Evolutionary conservation across 1,140 invertebrate species (phyloP).

Genomic region (Drosophila orena): DNA sequence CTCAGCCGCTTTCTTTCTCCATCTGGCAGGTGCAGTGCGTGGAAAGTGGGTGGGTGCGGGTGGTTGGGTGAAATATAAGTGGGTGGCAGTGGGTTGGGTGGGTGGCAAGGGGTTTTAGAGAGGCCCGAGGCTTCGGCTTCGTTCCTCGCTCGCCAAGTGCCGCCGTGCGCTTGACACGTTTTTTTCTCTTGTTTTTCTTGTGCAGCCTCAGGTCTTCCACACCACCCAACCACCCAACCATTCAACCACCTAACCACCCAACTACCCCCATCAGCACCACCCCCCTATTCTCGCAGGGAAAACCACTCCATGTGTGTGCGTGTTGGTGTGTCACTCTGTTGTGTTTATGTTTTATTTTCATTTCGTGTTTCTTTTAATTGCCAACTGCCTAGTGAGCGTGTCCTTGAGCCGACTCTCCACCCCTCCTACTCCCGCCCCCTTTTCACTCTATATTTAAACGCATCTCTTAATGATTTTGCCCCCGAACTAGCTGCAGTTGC

Average conservation of each 20-base stretch:
- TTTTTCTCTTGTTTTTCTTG: constrained; percentile 15
- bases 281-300: constrained; percentile 1
- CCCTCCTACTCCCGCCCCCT: neutral
- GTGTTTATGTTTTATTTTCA: constrained; percentile 57
- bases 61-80: neutral
- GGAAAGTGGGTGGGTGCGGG: neutral
- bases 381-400: constrained; percentile 39
- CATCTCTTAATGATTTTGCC: constrained; percentile 44
- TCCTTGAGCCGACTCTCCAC: constrained; percentile 33
- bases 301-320: constrained; percentile 35
- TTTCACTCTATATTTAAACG: constrained; percentile 66
- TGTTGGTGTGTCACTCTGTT: constrained; percentile 48
- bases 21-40: constrained; percentile 5
- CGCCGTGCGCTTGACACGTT: constrained; percentile 46
- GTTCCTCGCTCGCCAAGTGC: constrained; percentile 26
- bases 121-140: constrained; percentile 40
- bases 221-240: too few relatives aligned
- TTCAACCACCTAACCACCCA: too few relatives aligned
- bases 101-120: constrained; percentile 14
- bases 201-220: constrained; percentile 32
- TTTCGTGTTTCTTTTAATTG: constrained; percentile 60
- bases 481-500: constrained; percentile 33
- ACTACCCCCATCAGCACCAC: neutral
- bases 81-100: constrained; percentile 6
- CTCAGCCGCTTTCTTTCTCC: neutral